Percentiles rank a stretch among this genome's conserved stretches.
phyloP scores from a whole-genome alignment of 2,797 vertebrate species.

The Menidia menidia region DNA sequence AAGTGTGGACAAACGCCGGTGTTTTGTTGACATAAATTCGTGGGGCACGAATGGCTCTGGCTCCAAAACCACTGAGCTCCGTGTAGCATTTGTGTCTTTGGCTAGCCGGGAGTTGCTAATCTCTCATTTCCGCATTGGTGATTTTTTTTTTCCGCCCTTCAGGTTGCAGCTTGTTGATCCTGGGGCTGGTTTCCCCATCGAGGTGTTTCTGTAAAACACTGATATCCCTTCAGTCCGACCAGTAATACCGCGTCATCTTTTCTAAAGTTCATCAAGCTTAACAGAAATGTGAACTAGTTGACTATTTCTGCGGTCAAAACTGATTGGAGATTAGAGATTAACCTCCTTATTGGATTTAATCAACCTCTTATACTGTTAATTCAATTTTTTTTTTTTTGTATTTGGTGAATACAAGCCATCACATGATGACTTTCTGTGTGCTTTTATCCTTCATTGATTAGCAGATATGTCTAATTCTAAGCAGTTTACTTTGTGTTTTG shows the following conservation, averaged over 20 bases:
- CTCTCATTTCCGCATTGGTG: conserved; percentile 72
- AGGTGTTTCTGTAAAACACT: background rate
- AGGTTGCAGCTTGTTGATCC: conserved; percentile 29
- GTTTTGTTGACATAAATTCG: background rate
- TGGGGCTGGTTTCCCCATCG: background rate
- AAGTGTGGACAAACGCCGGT: background rate
- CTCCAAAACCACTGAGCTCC: accelerated
- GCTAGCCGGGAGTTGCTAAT: conserved; percentile 54
- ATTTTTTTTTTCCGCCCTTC: conserved; percentile 42
- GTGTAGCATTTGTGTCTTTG: background rate
- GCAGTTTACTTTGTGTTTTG: background rate
- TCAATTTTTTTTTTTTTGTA: too few relatives aligned
- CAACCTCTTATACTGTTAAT: too few relatives aligned
- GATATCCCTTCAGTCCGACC: too few relatives aligned
- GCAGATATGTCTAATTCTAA: background rate
- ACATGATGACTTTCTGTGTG: too few relatives aligned
- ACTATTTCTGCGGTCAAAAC: too few relatives aligned
- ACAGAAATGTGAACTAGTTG: too few relatives aligned
- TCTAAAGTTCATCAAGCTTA: too few relatives aligned
- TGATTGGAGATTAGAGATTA: too few relatives aligned
- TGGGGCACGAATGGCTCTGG: accelerated
- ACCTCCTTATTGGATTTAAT: too few relatives aligned
- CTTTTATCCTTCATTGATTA: too few relatives aligned
- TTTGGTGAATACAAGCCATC: too few relatives aligned
- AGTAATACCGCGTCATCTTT: too few relatives aligned